Percentiles rank a stretch among this genome's conserved stretches.
Evolutionary conservation across 2,113 vertebrate species (phyloP).

Genomic region (Capra hircus): DNA sequence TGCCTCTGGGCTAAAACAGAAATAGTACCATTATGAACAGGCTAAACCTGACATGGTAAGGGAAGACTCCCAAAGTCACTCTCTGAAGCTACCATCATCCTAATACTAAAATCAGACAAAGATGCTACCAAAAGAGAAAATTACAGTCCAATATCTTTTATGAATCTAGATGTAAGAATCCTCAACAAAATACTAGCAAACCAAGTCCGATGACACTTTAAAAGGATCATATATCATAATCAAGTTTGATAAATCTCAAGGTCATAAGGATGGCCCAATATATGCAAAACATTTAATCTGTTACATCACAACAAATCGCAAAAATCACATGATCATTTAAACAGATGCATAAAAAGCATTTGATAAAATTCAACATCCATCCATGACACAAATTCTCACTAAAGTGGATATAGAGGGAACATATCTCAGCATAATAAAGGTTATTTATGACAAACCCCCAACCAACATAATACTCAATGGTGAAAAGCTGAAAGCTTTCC

Average conservation of each 20-base stretch:
- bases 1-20: not conserved
- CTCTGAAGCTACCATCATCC: not conserved
- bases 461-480: not conserved
- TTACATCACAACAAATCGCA: not conserved
- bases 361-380: not conserved
- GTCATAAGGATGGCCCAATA: not conserved
- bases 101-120: not conserved
- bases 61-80: not conserved
- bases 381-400: not conserved
- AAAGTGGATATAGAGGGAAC: not conserved
- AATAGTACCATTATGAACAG: not conserved
- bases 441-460: not conserved
- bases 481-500: not conserved
- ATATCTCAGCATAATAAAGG: not conserved
- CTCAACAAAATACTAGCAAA: not conserved
- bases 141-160: not conserved
- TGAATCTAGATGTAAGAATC: not conserved
- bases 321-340: not conserved
- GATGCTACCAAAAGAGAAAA: not conserved
- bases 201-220: rapidly evolving
- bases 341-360: not conserved
- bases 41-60: not conserved
- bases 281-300: not conserved
- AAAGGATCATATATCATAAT: not conserved
- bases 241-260: not conserved